A percentile compares a stretch with the other conserved stretches of the same genome.
Evolutionary conservation across 2,888 invertebrate species (phyloP).

Genomic region (Lepidonotus clava): DNA sequence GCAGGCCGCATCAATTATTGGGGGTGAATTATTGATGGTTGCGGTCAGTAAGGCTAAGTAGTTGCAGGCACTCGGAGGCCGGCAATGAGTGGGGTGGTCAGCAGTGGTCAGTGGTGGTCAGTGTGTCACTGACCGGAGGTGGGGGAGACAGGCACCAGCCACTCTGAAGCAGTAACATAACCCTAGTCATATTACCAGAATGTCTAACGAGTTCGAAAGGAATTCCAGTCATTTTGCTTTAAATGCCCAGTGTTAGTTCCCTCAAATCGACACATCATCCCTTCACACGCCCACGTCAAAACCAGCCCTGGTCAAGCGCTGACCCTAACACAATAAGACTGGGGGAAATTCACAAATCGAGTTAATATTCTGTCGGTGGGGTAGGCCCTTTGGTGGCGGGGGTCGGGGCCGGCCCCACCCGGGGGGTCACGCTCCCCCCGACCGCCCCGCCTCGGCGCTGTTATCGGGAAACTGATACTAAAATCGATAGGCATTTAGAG

Average conservation of each 20-base stretch:
- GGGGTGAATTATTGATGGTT: conserved; percentile 16
- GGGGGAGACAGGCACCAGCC: too few species aligned
- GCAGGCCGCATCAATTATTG: neutral
- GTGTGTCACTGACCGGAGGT: neutral
- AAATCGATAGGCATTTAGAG: conserved; percentile 31
- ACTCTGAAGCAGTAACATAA: too few species aligned
- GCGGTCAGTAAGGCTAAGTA: neutral
- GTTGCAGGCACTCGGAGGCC: neutral
- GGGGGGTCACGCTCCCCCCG: neutral
- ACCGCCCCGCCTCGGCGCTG: too few species aligned
- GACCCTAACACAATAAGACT: conserved; percentile 7
- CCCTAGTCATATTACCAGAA: too few species aligned
- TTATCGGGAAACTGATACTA: conserved; percentile 28
- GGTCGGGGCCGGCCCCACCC: neutral
- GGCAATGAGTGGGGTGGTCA: too few species aligned
- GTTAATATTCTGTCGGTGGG: neutral
- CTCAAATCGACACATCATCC: too few species aligned
- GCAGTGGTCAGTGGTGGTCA: neutral
- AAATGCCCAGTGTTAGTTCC: too few species aligned
- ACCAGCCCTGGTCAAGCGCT: neutral
- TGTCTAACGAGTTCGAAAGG: too few species aligned
- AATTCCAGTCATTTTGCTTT: too few species aligned
- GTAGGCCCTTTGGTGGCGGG: neutral
- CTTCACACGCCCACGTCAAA: too few species aligned
- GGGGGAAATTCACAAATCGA: conserved; percentile 11